phyloP scores from a whole-genome alignment of 2,888 invertebrate species.

The Baronia brevicornis region DNA sequence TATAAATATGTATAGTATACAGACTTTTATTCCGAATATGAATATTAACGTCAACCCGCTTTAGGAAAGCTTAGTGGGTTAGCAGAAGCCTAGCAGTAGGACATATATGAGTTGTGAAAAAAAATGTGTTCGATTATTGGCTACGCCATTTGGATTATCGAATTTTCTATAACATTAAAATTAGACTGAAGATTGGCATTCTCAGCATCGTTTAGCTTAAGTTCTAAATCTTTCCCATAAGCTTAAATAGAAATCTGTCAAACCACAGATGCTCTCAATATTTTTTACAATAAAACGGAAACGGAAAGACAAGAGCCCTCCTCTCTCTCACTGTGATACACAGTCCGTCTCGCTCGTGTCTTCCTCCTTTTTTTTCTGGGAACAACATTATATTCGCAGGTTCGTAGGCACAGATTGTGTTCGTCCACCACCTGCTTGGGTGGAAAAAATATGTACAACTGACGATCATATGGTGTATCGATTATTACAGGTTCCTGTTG shows the following conservation, averaged over 20 bases:
- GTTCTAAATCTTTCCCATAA: conserved; percentile 41
- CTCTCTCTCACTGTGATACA: conserved; percentile 34
- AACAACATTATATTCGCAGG: conserved; percentile 48
- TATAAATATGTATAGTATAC: no score
- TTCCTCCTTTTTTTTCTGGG: conserved; percentile 43
- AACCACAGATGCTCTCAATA: conserved; percentile 54
- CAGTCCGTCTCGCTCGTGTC: conserved; percentile 37
- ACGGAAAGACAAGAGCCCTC: conserved; percentile 55
- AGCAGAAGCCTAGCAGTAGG: no score
- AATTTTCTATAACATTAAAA: not conserved
- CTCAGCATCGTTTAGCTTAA: conserved; percentile 18
- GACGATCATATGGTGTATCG: conserved; percentile 54
- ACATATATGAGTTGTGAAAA: no score
- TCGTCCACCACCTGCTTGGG: conserved; percentile 52
- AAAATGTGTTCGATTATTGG: no score
- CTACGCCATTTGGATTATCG: no score
- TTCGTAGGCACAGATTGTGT: conserved; percentile 61
- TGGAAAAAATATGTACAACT: conserved; percentile 49
- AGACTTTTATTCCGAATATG: no score
- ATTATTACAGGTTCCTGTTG: conserved; percentile 17
- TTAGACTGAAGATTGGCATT: not conserved
- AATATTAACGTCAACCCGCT: no score
- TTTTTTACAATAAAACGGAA: conserved; percentile 67
- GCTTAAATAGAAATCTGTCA: conserved; percentile 41
- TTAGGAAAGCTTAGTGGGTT: no score